Base-by-base conservation (phyloP, 1,140 invertebrate genomes). In the Lepidotrigona ventralis region DNA sequence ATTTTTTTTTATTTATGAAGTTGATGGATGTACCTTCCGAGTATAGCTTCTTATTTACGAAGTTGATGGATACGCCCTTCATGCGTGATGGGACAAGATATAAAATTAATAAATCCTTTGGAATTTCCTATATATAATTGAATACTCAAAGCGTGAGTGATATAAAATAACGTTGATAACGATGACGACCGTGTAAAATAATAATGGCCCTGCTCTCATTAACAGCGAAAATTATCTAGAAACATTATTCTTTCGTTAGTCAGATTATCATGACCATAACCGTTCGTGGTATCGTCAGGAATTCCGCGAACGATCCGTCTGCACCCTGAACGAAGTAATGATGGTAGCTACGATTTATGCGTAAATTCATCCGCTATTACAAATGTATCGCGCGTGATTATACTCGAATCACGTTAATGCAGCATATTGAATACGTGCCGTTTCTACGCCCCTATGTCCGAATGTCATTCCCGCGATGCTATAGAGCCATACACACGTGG, bases 371-470 rank as follows among this genome's bases (percentile, higher is more conserved):
- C 79, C 76, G 84, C 77, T 85, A 72, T 83, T 83, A 88, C 60
- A 73, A 88, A 83, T 79, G 76, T 82, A 79, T 77, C 85, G 85
- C 73, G 70, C 87, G 88, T 89, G 87, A 89, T 88, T 86, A 83
- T 84, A 77, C 79, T 74, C 51, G 83, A 88, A 89, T 89, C 82
- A 88, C 72, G 85, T 88, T 89, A 89, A 89, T 88, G 87, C 85
- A 68, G 58, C 71, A 83, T 71, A 72, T 81, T 70, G 77, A 70
- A 87, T 88, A 89, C 88, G 87, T 85, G 79, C 82, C 81, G 85
- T 89, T 84, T 88, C 85, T 84, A 84, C 76, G 79, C 51, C 75
- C 56, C 72, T 74, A 63, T 39, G 39, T 82, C 70, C 66, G 33
- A 78, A 74, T 73, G 53, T 26, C 14, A 23, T 53, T 4, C 39